Evolutionary conservation across 2,797 vertebrate species (phyloP).

Genomic region (Pelobates cultripes): DNA sequence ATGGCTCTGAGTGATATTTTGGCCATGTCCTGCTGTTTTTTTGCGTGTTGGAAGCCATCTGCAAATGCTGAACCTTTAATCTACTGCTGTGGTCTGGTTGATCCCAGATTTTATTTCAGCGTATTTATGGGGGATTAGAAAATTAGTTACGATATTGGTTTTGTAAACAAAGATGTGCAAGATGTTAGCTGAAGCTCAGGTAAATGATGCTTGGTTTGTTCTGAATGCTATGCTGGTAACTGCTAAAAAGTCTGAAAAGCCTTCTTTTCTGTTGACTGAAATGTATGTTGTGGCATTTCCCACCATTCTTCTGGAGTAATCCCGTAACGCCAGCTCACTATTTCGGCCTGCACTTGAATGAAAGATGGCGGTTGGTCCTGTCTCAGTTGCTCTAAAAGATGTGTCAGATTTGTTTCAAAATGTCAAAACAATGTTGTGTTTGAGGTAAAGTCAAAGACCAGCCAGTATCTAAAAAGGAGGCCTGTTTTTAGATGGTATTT

Average conservation of each 20-base stretch:
- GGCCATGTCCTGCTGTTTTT: constrained; percentile 23
- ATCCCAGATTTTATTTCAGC: constrained; percentile 62
- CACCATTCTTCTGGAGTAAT: neutral
- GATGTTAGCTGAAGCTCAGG: constrained; percentile 61
- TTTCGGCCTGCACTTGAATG: neutral
- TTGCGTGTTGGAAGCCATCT: constrained; percentile 57
- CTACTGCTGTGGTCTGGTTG: constrained; percentile 58
- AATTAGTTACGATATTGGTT: constrained; percentile 53
- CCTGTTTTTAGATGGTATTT: neutral
- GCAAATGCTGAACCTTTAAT: constrained; percentile 60
- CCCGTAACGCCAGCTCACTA: neutral
- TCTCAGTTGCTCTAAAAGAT: neutral
- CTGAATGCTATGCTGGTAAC: constrained; percentile 29
- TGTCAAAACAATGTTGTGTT: too few relatives aligned
- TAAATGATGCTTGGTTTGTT: constrained; percentile 35
- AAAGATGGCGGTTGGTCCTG: constrained; percentile 33
- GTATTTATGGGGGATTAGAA: constrained; percentile 51
- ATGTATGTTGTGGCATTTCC: constrained; percentile 44
- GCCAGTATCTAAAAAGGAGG: too few relatives aligned
- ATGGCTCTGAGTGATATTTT: constrained; percentile 29
- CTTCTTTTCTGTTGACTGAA: constrained; percentile 13
- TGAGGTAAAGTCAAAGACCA: too few relatives aligned
- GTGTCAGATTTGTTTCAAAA: too few relatives aligned
- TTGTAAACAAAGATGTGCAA: constrained; percentile 60
- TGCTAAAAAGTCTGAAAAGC: too few relatives aligned